These are phyloP conservation scores for Australoheros facetus DNA, from an alignment of 2,797 vertebrate genomes.

Conservation along the genomic window DNA sequence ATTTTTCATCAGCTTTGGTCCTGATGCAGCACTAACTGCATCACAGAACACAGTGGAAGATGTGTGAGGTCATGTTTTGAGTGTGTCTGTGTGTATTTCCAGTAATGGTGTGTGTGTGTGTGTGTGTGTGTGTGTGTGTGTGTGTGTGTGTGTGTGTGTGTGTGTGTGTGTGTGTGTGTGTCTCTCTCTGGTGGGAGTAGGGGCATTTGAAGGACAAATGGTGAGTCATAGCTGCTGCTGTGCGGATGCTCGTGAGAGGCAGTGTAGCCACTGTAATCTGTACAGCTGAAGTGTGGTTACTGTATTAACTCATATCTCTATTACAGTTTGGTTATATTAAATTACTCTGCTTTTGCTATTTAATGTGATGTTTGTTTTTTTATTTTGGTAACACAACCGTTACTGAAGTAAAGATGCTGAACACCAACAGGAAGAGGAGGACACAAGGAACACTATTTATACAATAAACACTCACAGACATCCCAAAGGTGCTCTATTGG, in stretches of 20 bases:
- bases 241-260: conserved; percentile 7
- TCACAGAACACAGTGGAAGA: conserved; percentile 27
- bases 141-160: no score
- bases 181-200: conserved; percentile 27
- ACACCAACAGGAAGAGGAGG: no score
- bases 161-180: no score
- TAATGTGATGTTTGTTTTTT: no score
- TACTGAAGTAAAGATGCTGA: no score
- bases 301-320: conserved; percentile 24
- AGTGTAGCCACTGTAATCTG: conserved; percentile 4
- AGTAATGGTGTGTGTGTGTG: neutral
- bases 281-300: conserved; percentile 32
- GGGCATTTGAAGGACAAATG: conserved; percentile 66
- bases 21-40: conserved; percentile 66
- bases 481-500: no score
- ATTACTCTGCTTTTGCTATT: no score
- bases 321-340: neutral
- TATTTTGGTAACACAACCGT: no score
- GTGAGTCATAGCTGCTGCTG: conserved; percentile 45
- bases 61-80: conserved; percentile 13
- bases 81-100: neutral
- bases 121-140: no score
- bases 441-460: no score
- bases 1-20: conserved; percentile 43
- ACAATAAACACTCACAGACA: no score